These are phyloP conservation scores for Rhopalosiphum maidis DNA, from an alignment of 1,140 invertebrate genomes.

Conservation along the genomic window DNA sequence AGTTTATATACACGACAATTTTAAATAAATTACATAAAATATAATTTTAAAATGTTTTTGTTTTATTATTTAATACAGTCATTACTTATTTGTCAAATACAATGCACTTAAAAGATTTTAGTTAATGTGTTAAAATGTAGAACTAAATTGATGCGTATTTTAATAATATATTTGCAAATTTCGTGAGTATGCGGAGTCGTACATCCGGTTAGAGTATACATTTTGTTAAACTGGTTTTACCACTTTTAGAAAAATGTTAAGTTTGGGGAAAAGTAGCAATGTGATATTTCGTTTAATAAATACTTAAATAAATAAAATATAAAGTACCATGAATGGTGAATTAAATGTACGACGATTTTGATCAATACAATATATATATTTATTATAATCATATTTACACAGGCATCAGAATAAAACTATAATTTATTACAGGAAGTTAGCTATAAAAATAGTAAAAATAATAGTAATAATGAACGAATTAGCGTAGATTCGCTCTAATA, in stretches of 20 bases:
- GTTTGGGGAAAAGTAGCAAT: not conserved
- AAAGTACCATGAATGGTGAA: no score
- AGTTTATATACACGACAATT: not conserved
- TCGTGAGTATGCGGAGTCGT: not conserved
- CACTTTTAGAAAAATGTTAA: not conserved
- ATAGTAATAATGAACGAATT: not conserved
- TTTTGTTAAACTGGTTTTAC: slow-evolving; percentile 8
- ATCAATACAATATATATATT: not conserved
- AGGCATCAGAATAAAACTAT: not conserved
- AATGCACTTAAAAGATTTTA: not conserved
- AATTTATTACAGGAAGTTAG: not conserved
- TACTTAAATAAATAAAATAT: not conserved
- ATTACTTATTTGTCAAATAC: not conserved
- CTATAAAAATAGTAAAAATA: not conserved
- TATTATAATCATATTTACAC: not conserved
- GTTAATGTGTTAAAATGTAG: not conserved
- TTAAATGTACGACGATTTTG: not conserved
- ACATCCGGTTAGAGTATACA: slow-evolving; percentile 29
- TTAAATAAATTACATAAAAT: not conserved
- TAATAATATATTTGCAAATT: not conserved
- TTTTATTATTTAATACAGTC: not conserved
- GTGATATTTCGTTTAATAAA: not conserved
- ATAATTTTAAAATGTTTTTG: not conserved
- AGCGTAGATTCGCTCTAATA: not conserved
- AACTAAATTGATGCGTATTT: not conserved